Evolutionary conservation across 2,113 vertebrate genomes (phyloP), one percentile per base, ranked within the genome.

Genomic region (Petroica traversi): DNA sequence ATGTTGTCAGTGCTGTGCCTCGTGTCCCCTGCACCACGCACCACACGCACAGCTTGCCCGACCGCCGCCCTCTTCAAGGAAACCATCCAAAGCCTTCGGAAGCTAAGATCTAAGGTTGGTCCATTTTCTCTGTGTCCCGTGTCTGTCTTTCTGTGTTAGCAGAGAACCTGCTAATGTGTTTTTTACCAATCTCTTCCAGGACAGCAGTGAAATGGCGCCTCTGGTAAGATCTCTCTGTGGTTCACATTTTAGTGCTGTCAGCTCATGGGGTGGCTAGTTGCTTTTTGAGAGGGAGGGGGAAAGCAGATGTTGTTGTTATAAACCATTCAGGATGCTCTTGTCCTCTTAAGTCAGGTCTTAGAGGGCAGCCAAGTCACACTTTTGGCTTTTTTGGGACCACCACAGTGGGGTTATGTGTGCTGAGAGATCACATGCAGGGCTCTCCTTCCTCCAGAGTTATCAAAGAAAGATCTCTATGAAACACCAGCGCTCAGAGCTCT

Each of bases 191-290:
- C 83, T 97, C 75, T 96, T 96, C 22, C 92, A 97, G 96, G 92
- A 26, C 41, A 45, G 24, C 54, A 66, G 34, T 0, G 0, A 49
- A 36, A 41, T n/a, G 6, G 0, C 0, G 0, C 5, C 12, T 57
- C 78, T 3, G 96, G 96, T 97, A 97, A 97, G 96, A 49, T 31
- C 19, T 3, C 33, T 49, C 38, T 38, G 28, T n/a, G 61, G 28
- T 64, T 95, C 52, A 3, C 15, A 1, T 31, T 43, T 48, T 31
- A 26, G 2, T 12, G 64, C n/a, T 40, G 15, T 2, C 24, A 25
- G 81, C 58, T 89, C 1, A 2, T 34, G 69, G 88, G 7, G 48
- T 19, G 40, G 36, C 25, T 66, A 2, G 5, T 1, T 11, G 69
- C 61, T 82, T 61, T 75, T 11, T 7, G 58, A 29, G 66, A 57